Conservation (phyloP, 1,140 invertebrate genomes). For the Matsumurasca onukii region DNA sequence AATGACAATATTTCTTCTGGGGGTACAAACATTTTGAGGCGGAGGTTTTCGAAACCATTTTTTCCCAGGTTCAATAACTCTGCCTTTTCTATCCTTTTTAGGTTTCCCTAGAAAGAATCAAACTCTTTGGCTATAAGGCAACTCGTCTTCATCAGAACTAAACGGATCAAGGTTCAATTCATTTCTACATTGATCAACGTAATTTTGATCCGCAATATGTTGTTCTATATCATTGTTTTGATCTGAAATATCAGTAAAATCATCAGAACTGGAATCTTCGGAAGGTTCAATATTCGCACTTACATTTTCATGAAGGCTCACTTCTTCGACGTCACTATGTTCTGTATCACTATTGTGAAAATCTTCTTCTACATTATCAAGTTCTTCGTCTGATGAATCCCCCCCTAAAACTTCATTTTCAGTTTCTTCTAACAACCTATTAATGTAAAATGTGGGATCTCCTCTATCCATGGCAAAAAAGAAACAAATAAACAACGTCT, state of each 20-base stretch:
- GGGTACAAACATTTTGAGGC: neutral
- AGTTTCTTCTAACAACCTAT: slow-evolving; percentile 2
- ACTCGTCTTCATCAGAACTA: slow-evolving; percentile 8
- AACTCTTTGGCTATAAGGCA: neutral
- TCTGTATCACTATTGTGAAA: neutral
- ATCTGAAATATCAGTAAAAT: neutral
- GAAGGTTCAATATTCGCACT: neutral
- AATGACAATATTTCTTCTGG: slow-evolving; percentile 10
- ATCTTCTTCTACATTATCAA: neutral
- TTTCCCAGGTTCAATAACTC: neutral
- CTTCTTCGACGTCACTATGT: slow-evolving; percentile 1
- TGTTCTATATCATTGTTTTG: slow-evolving; percentile 10
- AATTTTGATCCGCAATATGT: slow-evolving; percentile 1
- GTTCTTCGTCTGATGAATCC: slow-evolving; percentile 8
- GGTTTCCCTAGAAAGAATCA: neutral
- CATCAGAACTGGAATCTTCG: neutral
- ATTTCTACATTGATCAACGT: slow-evolving; percentile 5
- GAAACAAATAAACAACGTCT: neutral
- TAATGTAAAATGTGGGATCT: neutral
- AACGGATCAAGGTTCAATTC: neutral
- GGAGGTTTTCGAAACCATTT: slow-evolving; percentile 2
- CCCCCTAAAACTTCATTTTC: neutral
- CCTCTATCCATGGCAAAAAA: slow-evolving; percentile 1
- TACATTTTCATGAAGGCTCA: slow-evolving; percentile 1
- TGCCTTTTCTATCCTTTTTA: neutral